Conservation (phyloP, 1,140 invertebrate species). For the Anastrepha ludens region DNA sequence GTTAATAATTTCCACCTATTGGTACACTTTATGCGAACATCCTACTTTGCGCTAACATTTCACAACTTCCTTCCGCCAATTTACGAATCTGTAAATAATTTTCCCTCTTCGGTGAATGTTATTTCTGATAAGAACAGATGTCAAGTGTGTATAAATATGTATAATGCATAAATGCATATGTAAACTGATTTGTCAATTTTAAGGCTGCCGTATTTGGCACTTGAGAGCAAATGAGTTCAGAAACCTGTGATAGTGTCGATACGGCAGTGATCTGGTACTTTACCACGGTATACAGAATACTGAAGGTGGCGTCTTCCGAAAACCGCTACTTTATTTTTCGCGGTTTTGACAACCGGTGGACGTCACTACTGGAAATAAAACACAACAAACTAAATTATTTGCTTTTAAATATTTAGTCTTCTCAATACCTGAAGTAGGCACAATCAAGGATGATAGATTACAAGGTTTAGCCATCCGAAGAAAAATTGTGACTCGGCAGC, state of each 20-base stretch:
- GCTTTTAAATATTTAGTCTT: too few relatives aligned
- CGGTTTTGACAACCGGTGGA: too few relatives aligned
- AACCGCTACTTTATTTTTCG: too few relatives aligned
- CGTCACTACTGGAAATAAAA: too few relatives aligned
- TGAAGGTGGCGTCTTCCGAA: too few relatives aligned
- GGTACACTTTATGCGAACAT: background rate
- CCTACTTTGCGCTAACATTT: background rate
- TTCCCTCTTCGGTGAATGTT: slow-evolving; percentile 16
- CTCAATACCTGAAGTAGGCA: too few relatives aligned
- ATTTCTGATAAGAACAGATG: slow-evolving; percentile 47
- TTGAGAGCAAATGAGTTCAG: background rate
- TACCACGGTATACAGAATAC: too few relatives aligned
- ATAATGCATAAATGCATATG: background rate
- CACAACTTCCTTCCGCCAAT: slow-evolving; percentile 19
- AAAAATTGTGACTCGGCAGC: too few relatives aligned
- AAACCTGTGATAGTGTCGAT: background rate
- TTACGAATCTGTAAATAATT: background rate
- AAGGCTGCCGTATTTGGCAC: background rate
- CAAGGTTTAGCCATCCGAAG: too few relatives aligned
- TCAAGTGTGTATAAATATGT: background rate
- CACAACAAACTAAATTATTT: too few relatives aligned
- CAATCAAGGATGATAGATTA: too few relatives aligned
- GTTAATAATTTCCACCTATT: background rate
- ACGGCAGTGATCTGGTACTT: background rate
- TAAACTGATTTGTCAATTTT: background rate